A percentile compares a stretch with the other conserved stretches of the same genome.
Conservation (phyloP, 2,113 vertebrate genomes). For the Pheucticus melanocephalus region DNA sequence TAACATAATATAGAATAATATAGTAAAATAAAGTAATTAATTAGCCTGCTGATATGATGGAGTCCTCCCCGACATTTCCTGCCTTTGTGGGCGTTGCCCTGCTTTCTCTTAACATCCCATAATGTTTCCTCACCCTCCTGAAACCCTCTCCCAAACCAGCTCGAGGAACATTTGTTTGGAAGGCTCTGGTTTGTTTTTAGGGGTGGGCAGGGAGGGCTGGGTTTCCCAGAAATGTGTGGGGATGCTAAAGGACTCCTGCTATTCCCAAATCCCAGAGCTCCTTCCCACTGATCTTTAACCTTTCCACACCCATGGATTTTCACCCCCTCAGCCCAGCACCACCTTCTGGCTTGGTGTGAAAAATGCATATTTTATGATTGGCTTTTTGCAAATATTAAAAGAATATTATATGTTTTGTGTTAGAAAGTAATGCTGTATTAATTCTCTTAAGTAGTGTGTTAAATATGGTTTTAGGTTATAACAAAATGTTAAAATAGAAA, state of each 20-base stretch:
- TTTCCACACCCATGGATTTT: neutral
- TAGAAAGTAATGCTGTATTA: too few species aligned
- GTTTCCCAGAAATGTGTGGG: neutral
- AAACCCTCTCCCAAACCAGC: neutral
- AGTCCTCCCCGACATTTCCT: too few species aligned
- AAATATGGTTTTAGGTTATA: too few species aligned
- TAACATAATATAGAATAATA: too few species aligned
- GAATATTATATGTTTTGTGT: too few species aligned
- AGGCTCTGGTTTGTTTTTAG: neutral
- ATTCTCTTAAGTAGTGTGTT: too few species aligned
- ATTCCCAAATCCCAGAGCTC: neutral
- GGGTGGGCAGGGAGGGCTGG: neutral
- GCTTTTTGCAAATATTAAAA: too few species aligned
- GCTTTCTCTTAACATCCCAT: neutral
- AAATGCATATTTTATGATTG: too few species aligned
- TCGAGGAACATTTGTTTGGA: neutral
- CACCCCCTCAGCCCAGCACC: neutral
- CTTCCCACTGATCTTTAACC: neutral
- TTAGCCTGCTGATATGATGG: too few species aligned
- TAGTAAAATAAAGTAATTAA: too few species aligned
- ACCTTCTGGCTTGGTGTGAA: neutral
- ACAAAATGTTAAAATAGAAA: too few species aligned
- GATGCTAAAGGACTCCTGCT: neutral
- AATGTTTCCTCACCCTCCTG: neutral
- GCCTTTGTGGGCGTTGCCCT: too few species aligned